Evolutionary conservation across 2,113 vertebrate species (phyloP), one percentile per base, ranked within the genome.

Genomic region (Neopipo cinnamomea): DNA sequence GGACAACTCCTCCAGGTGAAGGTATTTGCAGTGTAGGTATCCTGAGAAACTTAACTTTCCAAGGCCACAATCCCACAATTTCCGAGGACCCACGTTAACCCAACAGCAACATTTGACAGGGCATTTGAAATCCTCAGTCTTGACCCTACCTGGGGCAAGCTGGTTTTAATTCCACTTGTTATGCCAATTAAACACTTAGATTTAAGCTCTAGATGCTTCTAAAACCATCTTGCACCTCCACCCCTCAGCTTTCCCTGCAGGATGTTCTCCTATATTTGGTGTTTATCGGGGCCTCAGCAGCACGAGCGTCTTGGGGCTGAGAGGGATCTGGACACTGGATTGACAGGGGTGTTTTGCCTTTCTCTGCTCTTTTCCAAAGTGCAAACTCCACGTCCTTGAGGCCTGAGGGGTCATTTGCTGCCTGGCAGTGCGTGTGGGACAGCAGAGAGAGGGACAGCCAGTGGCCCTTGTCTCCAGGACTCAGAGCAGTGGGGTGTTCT

Each of bases 231-330:
- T 47, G 41, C 25, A 47, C 11, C 74, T 74, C 46, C 46, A 9
- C 24, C 20, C 13, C 39, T 72, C 30, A 1, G 4, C 13, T 67
- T 77, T 53, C 47, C 50, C 39, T 35, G 35, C 25, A 46, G 87
- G 41, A n/a, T 0, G 0, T 39, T 7, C 49, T 71, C 52, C 55
- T 3, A 2, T 41, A 27, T 58, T 31, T 56, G 63, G 6, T 52
- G 5, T 52, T 68, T 67, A 8, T 21, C 18, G 22, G 59, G n/a
- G 37, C 20, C 31, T 62, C 31, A 42, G 50, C 33, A 58, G 37
- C 39, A 55, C 3, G 0, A 8, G 39, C 4, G 25, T 6, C 1
- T 18, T 1, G 1, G 37, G 56, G 73, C 47, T 8, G 68, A 37
- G 58, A 44, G 52, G 56, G 39, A 20, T 17, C 20, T 2, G 31